Base-by-base conservation (phyloP, 2,888 invertebrate species). In the Apomyelois bistriatella region DNA sequence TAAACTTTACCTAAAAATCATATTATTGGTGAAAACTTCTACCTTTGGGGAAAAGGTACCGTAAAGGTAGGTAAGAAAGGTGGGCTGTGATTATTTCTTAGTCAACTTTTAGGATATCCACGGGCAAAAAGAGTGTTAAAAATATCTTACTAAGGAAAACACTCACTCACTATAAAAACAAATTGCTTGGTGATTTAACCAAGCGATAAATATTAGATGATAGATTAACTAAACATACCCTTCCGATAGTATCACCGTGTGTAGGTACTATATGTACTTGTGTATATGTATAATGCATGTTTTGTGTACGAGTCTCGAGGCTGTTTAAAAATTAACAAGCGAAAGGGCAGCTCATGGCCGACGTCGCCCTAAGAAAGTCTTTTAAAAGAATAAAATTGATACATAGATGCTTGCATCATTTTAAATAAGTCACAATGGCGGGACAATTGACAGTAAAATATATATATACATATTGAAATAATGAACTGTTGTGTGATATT, bases 281-380 rank as follows among this genome's bases (percentile, higher is more conserved):
- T 12, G 13, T 28, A 28, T 12, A 28, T 43, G 42, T 46, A 46
- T 15, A 4, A 12, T 28, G 4, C 10, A 30, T 28, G 43, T 43
- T 22, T 5, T 22, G 12, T 30, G 43, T 13, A 46, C 32, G 32
- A 46, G 15, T 16, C 46, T 46, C 46, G 7, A 15, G 13, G 15
- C 49, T 50, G 49, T 30, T 50, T 50, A 50, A 50, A 50, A 50
- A 50, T 50, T 50, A 50, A 50, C 49, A 50, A 40, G 40, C 40
- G 32, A 50, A 50, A 50, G 41, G 48, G 48, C 22, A 32, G 38
- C 40, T 50, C 40, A 50, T 50, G 49, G 49, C 38, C 7, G 37
- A 12, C 43, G 22, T 22, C 22, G 46, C 13, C 43, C 43, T 46
- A 15, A 13, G 43, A 28, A 43, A 32, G 32, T 46, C 32, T 22